A percentile compares a stretch with the other conserved stretches of the same genome.
These are phyloP conservation scores for Notoglanidium macrostoma DNA, from an alignment of 2,797 vertebrate genomes.

Conservation along the genomic window DNA sequence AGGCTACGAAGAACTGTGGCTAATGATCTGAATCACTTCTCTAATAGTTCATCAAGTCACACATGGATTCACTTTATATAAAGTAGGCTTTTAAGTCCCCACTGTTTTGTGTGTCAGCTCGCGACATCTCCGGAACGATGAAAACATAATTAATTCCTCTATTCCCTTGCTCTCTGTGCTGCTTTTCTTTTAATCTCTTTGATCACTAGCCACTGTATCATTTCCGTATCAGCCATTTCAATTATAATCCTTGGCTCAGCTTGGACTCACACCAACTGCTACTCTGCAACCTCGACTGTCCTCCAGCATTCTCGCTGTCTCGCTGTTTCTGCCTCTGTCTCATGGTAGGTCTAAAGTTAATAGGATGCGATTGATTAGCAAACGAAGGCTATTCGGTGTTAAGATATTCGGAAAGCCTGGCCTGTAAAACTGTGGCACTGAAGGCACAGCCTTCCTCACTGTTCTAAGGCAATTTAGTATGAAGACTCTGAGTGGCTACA, in stretches of 20 bases:
- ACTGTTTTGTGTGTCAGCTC: background rate
- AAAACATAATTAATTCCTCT: slow-evolving; percentile 42
- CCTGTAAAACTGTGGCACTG: background rate
- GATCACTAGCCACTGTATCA: slow-evolving; percentile 60
- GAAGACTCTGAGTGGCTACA: background rate
- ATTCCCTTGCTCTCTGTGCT: slow-evolving; percentile 31
- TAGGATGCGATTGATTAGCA: slow-evolving; percentile 53
- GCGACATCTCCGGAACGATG: background rate
- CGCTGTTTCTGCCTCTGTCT: background rate
- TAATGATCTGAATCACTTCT: slow-evolving; percentile 7
- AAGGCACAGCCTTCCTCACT: background rate
- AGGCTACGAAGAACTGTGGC: background rate
- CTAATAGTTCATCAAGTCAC: slow-evolving; percentile 9
- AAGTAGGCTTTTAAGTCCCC: background rate
- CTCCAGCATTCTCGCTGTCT: slow-evolving; percentile 33
- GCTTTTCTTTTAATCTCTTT: slow-evolving; percentile 42
- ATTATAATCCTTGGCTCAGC: slow-evolving; percentile 48
- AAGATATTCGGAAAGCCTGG: background rate
- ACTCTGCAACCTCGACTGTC: slow-evolving; percentile 44
- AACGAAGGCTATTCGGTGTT: slow-evolving; percentile 50
- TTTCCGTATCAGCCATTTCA: slow-evolving; percentile 58
- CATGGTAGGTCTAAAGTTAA: slow-evolving; percentile 46
- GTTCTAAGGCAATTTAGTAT: background rate
- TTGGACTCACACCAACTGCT: slow-evolving; percentile 43
- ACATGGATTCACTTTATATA: slow-evolving; percentile 7